phyloP scores from a whole-genome alignment of 2,113 vertebrate genomes.

The Dipodomys spectabilis region DNA sequence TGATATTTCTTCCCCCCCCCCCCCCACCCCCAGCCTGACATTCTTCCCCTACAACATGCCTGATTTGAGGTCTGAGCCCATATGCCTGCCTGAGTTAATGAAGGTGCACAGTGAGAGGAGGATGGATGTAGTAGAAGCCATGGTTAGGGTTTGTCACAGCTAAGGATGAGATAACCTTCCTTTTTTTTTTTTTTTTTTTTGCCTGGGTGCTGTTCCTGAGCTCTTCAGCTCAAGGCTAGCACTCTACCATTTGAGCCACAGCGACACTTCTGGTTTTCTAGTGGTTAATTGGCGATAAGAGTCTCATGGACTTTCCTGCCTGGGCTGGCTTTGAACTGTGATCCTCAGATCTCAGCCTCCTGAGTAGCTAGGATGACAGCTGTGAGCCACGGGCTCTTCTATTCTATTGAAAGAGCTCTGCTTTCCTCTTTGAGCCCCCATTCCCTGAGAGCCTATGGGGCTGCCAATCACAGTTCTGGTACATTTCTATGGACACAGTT shows the following conservation, averaged over 20 bases:
- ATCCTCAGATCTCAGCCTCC: no score
- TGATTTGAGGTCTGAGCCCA: neutral
- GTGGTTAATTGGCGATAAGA: no score
- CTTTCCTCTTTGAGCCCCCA: neutral
- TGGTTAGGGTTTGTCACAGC: neutral
- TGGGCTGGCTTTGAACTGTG: no score
- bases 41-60: no score
- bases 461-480: neutral
- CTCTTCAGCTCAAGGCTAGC: no score
- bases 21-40: neutral
- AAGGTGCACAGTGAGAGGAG: neutral
- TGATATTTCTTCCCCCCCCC: neutral
- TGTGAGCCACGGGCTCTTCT: no score
- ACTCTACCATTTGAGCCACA: no score
- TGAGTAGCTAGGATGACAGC: no score
- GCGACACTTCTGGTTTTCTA: no score
- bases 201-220: no score
- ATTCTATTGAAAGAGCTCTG: conserved; percentile 33
- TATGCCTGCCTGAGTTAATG: neutral
- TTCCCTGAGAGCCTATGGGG: no score
- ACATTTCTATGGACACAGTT: neutral
- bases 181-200: neutral
- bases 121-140: neutral
- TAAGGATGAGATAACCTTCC: neutral
- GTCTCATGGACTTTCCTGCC: no score